These are phyloP conservation scores for Eupeodes latifasciatus DNA, from an alignment of 2,888 invertebrate species.

Conservation along the genomic window DNA sequence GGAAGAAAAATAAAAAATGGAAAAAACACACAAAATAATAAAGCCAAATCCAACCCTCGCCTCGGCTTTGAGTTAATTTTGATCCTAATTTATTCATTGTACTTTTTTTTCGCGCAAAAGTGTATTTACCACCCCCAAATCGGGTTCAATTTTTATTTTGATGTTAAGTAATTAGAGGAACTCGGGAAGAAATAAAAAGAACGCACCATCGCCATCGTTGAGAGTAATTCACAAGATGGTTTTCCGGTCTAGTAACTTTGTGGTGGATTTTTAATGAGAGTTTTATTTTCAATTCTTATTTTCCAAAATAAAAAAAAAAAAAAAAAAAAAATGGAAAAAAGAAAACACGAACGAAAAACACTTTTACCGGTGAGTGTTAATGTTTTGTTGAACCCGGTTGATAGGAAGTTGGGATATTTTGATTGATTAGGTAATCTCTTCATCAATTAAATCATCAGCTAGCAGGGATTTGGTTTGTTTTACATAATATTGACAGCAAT, in stretches of 20 bases:
- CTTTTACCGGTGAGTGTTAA: conserved; percentile 25
- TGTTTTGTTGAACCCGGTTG: background rate
- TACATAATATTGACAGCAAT: background rate
- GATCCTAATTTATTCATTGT: conserved; percentile 75
- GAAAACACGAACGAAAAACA: background rate
- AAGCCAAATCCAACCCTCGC: conserved; percentile 59
- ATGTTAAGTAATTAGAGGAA: conserved; percentile 67
- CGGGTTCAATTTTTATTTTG: conserved; percentile 63
- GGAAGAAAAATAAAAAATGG: conserved; percentile 13
- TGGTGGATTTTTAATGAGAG: conserved; percentile 67
- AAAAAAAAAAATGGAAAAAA: no score
- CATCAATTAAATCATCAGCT: conserved; percentile 31
- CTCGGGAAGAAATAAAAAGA: conserved; percentile 19
- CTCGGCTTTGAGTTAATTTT: conserved; percentile 72
- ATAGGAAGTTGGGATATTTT: conserved; percentile 39
- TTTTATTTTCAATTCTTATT: conserved; percentile 69
- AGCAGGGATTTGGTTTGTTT: background rate
- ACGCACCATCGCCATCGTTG: conserved; percentile 33
- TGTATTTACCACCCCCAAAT: conserved; percentile 58
- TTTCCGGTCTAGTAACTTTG: conserved; percentile 72
- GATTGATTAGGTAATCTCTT: conserved; percentile 29
- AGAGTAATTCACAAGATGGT: conserved; percentile 66
- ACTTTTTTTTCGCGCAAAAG: conserved; percentile 69
- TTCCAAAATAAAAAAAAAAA: background rate
- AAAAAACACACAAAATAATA: conserved; percentile 30